phyloP scores from a whole-genome alignment of 2,113 vertebrate genomes.

The Tachycineta bicolor region DNA sequence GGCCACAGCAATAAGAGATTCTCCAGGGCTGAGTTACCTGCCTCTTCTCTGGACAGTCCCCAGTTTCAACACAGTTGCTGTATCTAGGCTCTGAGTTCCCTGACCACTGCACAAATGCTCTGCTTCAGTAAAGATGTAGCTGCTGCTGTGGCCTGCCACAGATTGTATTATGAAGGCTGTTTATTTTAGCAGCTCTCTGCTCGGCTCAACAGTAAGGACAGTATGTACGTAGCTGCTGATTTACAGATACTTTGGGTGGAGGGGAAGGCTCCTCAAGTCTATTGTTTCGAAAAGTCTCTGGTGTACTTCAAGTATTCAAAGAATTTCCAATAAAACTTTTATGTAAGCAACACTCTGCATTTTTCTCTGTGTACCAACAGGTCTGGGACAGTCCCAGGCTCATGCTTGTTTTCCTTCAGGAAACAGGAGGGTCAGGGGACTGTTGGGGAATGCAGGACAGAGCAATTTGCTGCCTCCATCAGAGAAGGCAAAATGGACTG shows the following conservation, averaged over 20 bases:
- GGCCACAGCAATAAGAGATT: constrained; percentile 34
- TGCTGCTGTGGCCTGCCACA: constrained; percentile 28
- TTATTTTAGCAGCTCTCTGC: constrained; percentile 20
- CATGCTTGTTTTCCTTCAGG: not conserved
- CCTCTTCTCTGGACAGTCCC: constrained; percentile 1
- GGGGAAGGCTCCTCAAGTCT: constrained; percentile 22
- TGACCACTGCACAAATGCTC: not conserved
- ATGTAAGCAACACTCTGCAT: constrained; percentile 53
- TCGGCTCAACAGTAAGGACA: not conserved
- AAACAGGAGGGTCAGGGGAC: not conserved
- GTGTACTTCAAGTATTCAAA: constrained; percentile 66
- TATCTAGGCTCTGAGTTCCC: not conserved
- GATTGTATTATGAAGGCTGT: not conserved
- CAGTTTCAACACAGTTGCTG: not conserved
- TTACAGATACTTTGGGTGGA: constrained; percentile 14
- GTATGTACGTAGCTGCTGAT: constrained; percentile 18
- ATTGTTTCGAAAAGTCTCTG: constrained; percentile 62
- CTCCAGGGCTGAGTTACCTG: not conserved
- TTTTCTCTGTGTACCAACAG: not conserved
- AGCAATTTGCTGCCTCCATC: not conserved
- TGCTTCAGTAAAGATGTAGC: not conserved
- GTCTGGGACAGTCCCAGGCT: not conserved
- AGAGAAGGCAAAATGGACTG: not conserved
- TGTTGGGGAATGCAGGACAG: not conserved
- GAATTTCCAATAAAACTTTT: constrained; percentile 79